Percentiles rank a stretch among this genome's conserved stretches.
phyloP scores from a whole-genome alignment of 2,113 vertebrate genomes.

The Chiloscyllium plagiosum region DNA sequence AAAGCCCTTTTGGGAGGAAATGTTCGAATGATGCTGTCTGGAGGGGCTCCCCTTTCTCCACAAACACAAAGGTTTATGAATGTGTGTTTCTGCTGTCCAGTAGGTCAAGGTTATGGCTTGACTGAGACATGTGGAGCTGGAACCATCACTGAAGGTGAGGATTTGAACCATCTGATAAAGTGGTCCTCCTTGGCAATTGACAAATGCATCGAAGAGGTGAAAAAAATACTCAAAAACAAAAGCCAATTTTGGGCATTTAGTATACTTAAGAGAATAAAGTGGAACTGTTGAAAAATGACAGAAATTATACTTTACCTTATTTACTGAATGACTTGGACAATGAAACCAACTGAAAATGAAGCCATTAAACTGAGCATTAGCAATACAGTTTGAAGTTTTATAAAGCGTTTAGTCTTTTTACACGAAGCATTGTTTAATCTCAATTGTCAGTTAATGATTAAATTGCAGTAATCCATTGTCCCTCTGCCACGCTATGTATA shows the following conservation, averaged over 20 bases:
- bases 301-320: neutral
- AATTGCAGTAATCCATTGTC: neutral
- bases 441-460: neutral
- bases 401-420: neutral
- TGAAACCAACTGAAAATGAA: neutral
- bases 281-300: neutral
- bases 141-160: slow-evolving; percentile 84
- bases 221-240: neutral
- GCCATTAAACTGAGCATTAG: neutral
- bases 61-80: slow-evolving; percentile 95
- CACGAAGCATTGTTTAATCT: neutral
- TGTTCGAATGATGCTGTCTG: slow-evolving; percentile 86
- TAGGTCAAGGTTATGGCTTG: slow-evolving; percentile 89
- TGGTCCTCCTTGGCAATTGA: neutral
- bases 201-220: too few relatives aligned
- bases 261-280: neutral
- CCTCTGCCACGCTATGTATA: neutral
- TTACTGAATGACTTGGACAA: neutral
- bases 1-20: slow-evolving; percentile 80
- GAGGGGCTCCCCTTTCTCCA: slow-evolving; percentile 83
- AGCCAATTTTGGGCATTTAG: neutral
- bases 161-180: neutral
- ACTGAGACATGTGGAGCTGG: slow-evolving; percentile 94
- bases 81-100: slow-evolving; percentile 91
- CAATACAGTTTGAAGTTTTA: neutral